Conservation (phyloP, 2,797 vertebrate genomes). For the Malacoctenus gilli region DNA sequence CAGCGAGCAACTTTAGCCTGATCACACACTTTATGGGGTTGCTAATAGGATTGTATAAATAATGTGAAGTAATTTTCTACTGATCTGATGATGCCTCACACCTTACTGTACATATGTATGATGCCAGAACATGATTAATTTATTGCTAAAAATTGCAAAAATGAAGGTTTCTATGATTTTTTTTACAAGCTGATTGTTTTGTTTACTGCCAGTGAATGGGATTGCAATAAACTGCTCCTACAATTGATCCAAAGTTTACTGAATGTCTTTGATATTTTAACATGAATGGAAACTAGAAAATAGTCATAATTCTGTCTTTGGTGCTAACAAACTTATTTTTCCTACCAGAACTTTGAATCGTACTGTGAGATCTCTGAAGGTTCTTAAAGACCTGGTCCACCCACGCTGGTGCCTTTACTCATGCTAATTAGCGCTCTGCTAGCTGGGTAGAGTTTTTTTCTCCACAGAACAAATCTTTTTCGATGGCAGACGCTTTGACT, state of each 20-base stretch:
- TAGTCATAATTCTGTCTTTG: too few species aligned
- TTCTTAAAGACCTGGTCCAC: not conserved
- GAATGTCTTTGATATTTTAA: too few species aligned
- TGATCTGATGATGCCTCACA: slow-evolving; percentile 13
- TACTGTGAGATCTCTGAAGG: not conserved
- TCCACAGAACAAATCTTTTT: too few species aligned
- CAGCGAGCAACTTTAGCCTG: slow-evolving; percentile 93
- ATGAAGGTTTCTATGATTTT: not conserved
- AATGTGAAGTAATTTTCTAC: slow-evolving; percentile 1
- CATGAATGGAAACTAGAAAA: too few species aligned
- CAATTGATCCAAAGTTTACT: not conserved
- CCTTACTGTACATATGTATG: slow-evolving; percentile 51
- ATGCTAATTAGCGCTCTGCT: not conserved
- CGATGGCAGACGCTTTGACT: not conserved
- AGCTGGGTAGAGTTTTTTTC: not conserved
- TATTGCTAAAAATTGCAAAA: not conserved
- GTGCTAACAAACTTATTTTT: not conserved
- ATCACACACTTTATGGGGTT: slow-evolving; percentile 16
- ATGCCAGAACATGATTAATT: slow-evolving; percentile 7
- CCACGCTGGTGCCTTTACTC: not conserved
- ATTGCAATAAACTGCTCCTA: not conserved
- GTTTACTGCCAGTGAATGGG: too few species aligned
- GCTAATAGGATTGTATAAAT: too few species aligned
- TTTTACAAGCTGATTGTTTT: too few species aligned
- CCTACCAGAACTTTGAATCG: not conserved